Conservation (phyloP, 2,113 vertebrate genomes). For the Amphiprion percula region DNA sequence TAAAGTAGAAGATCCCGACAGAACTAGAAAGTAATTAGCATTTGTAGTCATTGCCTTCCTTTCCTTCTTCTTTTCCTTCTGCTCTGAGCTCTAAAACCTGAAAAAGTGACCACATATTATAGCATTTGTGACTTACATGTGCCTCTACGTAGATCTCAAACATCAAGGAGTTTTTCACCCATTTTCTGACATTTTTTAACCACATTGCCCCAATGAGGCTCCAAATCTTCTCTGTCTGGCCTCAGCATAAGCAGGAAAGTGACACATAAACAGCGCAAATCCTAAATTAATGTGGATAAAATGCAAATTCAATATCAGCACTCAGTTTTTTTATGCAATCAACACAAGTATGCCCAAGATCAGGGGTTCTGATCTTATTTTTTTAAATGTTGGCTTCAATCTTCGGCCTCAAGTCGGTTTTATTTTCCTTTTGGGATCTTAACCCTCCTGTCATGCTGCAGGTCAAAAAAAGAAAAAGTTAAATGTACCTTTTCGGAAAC, state of each 20-base stretch:
- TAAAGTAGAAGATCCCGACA: not conserved
- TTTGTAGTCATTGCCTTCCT: not conserved
- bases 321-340: not conserved
- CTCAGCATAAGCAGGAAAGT: conserved; percentile 10
- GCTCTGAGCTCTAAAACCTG: conserved; percentile 11
- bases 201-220: conserved; percentile 13
- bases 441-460: too few relatives aligned
- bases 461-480: too few relatives aligned
- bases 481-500: too few relatives aligned
- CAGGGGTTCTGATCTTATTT: not conserved
- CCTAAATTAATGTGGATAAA: not conserved
- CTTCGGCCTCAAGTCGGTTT: not conserved
- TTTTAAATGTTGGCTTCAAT: not conserved
- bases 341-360: not conserved
- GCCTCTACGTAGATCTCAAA: conserved; percentile 16
- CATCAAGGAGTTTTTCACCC: conserved; percentile 21
- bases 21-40: conserved; percentile 7
- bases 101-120: not conserved
- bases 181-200: conserved; percentile 25
- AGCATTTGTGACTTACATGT: conserved; percentile 1
- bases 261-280: conserved; percentile 14
- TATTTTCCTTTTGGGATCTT: not conserved
- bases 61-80: not conserved
- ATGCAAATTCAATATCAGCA: not conserved
- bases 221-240: conserved; percentile 19